Evolutionary conservation across 2,113 vertebrate genomes (phyloP).

Genomic region (Tapirus terrestris): DNA sequence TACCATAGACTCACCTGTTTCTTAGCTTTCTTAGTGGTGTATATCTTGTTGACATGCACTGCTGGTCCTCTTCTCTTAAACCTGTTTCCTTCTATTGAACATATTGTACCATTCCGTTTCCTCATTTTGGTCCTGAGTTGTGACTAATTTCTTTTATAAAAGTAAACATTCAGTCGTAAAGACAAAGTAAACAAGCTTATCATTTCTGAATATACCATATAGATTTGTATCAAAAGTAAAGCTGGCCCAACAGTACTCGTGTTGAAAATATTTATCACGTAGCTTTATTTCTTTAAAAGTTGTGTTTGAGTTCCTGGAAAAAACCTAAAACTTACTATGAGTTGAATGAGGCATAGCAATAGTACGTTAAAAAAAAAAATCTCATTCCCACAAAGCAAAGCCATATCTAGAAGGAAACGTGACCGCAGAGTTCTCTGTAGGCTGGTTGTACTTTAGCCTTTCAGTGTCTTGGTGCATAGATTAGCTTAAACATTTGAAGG

Average conservation of each 20-base stretch:
- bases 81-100: not conserved
- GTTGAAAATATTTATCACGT: not conserved
- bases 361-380: not conserved
- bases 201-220: not conserved
- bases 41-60: not conserved
- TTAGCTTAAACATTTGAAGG: not conserved
- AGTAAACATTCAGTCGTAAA: constrained; percentile 21
- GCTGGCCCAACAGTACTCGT: not conserved
- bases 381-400: not conserved
- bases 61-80: not conserved
- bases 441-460: not conserved
- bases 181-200: not conserved
- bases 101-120: not conserved
- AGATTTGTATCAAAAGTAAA: not conserved
- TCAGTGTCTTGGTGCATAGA: not conserved
- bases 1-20: not conserved
- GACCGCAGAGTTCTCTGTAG: not conserved
- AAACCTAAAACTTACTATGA: not conserved
- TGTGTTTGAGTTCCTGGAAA: not conserved
- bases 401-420: not conserved
- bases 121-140: not conserved
- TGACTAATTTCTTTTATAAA: not conserved
- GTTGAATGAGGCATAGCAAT: not conserved
- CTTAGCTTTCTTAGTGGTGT: not conserved
- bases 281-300: constrained; percentile 23